Evolutionary conservation across 1,140 invertebrate genomes (phyloP), one percentile per base, ranked within the genome.

Genomic region (Euglossa dilemma): DNA sequence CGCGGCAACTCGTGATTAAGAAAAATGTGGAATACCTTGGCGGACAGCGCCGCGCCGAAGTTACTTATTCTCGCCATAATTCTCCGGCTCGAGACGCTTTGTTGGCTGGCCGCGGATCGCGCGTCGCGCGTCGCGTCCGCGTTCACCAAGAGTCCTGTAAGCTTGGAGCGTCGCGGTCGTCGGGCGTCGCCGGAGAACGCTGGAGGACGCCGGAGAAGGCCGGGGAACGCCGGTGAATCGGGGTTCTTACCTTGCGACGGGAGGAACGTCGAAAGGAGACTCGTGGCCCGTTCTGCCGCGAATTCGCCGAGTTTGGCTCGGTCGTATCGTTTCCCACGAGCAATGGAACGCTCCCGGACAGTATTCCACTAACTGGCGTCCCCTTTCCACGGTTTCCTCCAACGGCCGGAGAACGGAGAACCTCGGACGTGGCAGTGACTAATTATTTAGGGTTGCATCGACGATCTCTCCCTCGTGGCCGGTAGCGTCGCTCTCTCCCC

Each of bases 361-460:
- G 74, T 78, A 78, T 77, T 63, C 72, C 75, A 70, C 66, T 52
- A 70, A 61, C 67, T n/a, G 74, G n/a, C 59, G 50, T 85, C n/a
- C 69, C 66, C 79, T 84, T 83, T 85, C 80, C 78, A 61, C 54
- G 76, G 77, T 83, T 78, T 67, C 84, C 73, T 82, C 59, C 64
- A 64, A n/a, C 56, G 67, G 63, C n/a, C 73, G 52, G 25, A 57
- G 76, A 85, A 64, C 77, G 75, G 67, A 70, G 89, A 89, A 66
- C 50, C 69, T 80, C 80, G 90, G 90, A 93, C 87, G 92, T 93
- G 92, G 92, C 93, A 92, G 92, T 93, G 93, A 93, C 93, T 94
- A 94, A 94, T 94, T 94, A 93, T 94, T 93, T 93, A 92, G 91
- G 91, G 91, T 84, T 92, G 93, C 91, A 69, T 74, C 80, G 75